Conservation (phyloP, 2,113 vertebrate genomes). For the Genyomyrus donnyi region DNA sequence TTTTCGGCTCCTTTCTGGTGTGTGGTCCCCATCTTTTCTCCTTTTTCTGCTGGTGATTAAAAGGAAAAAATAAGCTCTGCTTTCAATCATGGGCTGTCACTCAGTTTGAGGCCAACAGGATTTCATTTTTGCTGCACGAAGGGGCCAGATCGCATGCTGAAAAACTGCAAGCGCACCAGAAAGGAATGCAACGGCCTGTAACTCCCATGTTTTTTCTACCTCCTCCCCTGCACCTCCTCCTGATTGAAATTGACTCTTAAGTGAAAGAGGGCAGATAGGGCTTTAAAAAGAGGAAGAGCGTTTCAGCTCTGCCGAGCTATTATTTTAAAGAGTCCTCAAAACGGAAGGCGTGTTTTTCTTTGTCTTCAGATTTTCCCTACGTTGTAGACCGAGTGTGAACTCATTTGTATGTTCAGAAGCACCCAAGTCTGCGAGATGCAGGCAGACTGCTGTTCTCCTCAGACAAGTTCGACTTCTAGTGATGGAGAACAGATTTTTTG, state of each 20-base stretch:
- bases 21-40: neutral
- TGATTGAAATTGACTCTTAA: conserved; percentile 51
- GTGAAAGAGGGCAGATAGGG: neutral
- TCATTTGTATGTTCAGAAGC: neutral
- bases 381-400: neutral
- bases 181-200: neutral
- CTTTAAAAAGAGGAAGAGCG: neutral
- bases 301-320: neutral
- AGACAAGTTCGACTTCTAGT: neutral
- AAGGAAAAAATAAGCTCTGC: neutral
- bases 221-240: conserved; percentile 58
- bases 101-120: neutral
- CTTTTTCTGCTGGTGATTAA: neutral
- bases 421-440: neutral
- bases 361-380: neutral
- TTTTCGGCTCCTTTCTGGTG: neutral
- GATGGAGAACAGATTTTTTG: neutral
- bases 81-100: conserved; percentile 10
- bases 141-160: neutral
- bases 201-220: conserved; percentile 25
- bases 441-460: neutral
- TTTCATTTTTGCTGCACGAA: neutral
- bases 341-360: neutral
- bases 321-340: neutral
- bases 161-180: neutral